These are phyloP conservation scores for Selenia dentaria DNA, from an alignment of 2,888 invertebrate genomes.

Conservation along the genomic window DNA sequence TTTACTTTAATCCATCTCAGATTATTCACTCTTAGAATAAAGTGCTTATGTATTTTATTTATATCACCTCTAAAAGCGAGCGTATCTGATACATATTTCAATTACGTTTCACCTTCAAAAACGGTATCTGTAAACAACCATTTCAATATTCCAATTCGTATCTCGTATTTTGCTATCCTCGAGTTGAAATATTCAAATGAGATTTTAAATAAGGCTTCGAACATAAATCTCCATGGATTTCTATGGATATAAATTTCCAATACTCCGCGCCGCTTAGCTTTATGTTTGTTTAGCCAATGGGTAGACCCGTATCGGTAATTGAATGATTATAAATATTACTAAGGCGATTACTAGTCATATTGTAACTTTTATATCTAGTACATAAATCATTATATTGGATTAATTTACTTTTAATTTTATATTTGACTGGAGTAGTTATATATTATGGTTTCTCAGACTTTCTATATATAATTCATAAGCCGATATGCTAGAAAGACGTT, in stretches of 20 bases:
- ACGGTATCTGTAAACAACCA: slow-evolving; percentile 6
- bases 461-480: too few relatives aligned
- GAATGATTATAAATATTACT: slow-evolving; percentile 31
- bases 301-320: slow-evolving; percentile 18
- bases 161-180: slow-evolving; percentile 17
- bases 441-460: too few relatives aligned
- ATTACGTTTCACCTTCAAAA: slow-evolving; percentile 11
- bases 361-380: slow-evolving; percentile 23
- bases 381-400: slow-evolving; percentile 21
- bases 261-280: slow-evolving; percentile 21
- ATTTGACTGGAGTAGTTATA: too few relatives aligned
- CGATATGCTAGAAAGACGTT: too few relatives aligned
- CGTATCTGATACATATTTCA: background rate
- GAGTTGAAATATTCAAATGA: slow-evolving; percentile 26
- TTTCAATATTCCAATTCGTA: slow-evolving; percentile 19
- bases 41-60: background rate
- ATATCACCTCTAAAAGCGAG: slow-evolving; percentile 3
- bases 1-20: slow-evolving; percentile 4
- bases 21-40: too few relatives aligned
- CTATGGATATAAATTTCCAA: slow-evolving; percentile 29
- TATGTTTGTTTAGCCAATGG: slow-evolving; percentile 30
- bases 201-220: slow-evolving; percentile 23
- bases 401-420: too few relatives aligned
- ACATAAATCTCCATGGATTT: slow-evolving; percentile 31
- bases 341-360: slow-evolving; percentile 30